Base-by-base conservation (phyloP, 2,113 vertebrate genomes). In the Ammodytes dubius region DNA sequence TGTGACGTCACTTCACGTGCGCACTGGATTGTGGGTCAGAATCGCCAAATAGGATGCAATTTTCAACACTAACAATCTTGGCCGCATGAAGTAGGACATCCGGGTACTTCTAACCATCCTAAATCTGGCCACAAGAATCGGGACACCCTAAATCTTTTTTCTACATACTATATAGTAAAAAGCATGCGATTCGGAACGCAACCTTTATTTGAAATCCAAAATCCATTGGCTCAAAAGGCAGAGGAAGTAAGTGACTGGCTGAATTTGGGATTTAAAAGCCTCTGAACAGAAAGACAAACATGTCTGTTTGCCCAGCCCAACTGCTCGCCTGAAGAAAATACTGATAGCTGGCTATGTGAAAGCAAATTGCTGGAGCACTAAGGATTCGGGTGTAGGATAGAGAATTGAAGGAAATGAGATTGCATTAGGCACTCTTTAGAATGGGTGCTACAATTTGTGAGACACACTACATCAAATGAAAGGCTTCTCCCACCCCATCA, bases 381-480 rank as follows among this genome's bases (percentile, higher is more conserved):
- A 81, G n/a, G 27, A 67, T 12, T 10, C 19, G 39, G 37, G 15
- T 66, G 52, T 73, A 65, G 61, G 70, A 45, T 74, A 66, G 70
- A 69, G 61, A 84, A 78, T 56, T 43, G 43, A 79, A 61, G 66
- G 46, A 77, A 68, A 90, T 68, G 27, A 68, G 57, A 82, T 6
- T 49, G 49, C 75, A 87, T 71, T 74, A 71, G 47, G 42, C 17
- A 61, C 40, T 71, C 59, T 43, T 61, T 77, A 68, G 6, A 71
- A 69, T 27, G 27, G 35, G 54, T 19, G 35, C 37, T 54, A 66
- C 53, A 57, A 61, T 64, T 83, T 86, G 66, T 74, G 61, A 71
- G 53, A 49, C 46, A 43, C 27, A 12, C 42, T 64, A 72, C 83
- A 78, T 88, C 67, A 86, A 80, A 86, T 81, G 61, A 84, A 85